Percentiles rank a stretch among this genome's conserved stretches.
phyloP scores from a whole-genome alignment of 2,888 invertebrate species.

The Mythimna lalbum region DNA sequence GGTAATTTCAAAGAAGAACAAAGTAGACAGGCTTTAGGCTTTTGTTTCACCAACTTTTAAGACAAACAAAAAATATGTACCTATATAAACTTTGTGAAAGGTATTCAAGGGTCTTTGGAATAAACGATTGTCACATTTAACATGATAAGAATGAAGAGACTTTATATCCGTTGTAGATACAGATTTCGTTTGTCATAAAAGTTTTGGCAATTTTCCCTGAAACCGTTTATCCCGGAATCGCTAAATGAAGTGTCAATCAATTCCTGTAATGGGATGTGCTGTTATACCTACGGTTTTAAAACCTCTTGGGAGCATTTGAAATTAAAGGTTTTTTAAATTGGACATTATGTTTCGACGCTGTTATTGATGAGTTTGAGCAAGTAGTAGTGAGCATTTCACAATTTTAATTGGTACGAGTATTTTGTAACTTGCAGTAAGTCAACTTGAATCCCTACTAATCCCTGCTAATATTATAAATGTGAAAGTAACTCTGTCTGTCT shows the following conservation, averaged over 20 bases:
- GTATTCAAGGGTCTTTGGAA: conserved; percentile 42
- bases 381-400: neutral
- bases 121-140: conserved; percentile 53
- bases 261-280: conserved; percentile 45
- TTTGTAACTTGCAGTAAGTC: neutral
- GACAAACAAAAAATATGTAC: conserved; percentile 41
- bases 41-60: conserved; percentile 45
- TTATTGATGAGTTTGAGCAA: conserved; percentile 27
- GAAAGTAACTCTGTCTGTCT: no score
- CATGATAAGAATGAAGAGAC: conserved; percentile 34
- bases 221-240: conserved; percentile 32
- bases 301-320: conserved; percentile 2
- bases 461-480: no score
- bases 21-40: conserved; percentile 30
- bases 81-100: conserved; percentile 28
- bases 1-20: conserved; percentile 46
- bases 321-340: neutral
- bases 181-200: conserved; percentile 53
- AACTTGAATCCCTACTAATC: no score
- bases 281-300: conserved; percentile 19
- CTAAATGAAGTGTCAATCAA: conserved; percentile 61
- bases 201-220: conserved; percentile 44
- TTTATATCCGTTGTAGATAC: conserved; percentile 50
- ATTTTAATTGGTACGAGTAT: neutral
- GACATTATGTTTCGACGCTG: conserved; percentile 6